These are phyloP conservation scores for Etheostoma nigrum DNA, from an alignment of 2,797 vertebrate species.

Conservation along the genomic window DNA sequence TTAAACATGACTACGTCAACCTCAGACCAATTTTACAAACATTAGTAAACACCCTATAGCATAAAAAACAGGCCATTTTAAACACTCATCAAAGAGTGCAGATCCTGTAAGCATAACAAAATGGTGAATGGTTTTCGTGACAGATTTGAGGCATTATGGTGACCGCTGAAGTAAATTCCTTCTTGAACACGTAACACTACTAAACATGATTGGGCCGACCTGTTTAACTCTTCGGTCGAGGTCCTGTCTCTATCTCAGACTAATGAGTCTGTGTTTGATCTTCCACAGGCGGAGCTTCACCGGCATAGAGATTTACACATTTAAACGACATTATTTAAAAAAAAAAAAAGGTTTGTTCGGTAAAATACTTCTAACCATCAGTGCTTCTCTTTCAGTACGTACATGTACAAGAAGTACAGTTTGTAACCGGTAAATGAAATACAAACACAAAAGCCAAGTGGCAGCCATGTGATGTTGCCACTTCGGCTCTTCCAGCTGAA, in stretches of 20 bases:
- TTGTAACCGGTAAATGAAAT: constrained; percentile 65
- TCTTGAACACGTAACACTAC: constrained; percentile 36
- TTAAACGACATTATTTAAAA: constrained; percentile 53
- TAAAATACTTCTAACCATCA: constrained; percentile 85
- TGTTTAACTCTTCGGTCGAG: constrained; percentile 36
- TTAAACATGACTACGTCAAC: constrained; percentile 50
- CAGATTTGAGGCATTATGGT: constrained; percentile 78
- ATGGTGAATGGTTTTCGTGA: constrained; percentile 74
- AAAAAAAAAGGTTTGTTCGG: constrained; percentile 60
- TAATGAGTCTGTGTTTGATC: constrained; percentile 37
- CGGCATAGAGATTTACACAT: constrained; percentile 64
- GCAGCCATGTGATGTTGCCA: constrained; percentile 42
- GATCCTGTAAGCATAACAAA: constrained; percentile 44
- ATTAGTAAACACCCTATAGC: constrained; percentile 43
- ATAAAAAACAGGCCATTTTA: constrained; percentile 45
- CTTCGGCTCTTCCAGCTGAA: constrained; percentile 25
- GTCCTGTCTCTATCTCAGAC: constrained; percentile 42
- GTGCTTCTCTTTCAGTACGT: constrained; percentile 76
- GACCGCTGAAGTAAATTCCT: constrained; percentile 68
- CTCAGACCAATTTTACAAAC: constrained; percentile 55
- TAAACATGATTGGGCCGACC: constrained; percentile 51
- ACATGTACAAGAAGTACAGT: constrained; percentile 78
- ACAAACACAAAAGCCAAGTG: constrained; percentile 32
- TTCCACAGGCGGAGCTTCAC: constrained; percentile 56
- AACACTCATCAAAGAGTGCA: constrained; percentile 9